Conservation (phyloP, 1,140 invertebrate genomes). For the Sycophila sp. region DNA sequence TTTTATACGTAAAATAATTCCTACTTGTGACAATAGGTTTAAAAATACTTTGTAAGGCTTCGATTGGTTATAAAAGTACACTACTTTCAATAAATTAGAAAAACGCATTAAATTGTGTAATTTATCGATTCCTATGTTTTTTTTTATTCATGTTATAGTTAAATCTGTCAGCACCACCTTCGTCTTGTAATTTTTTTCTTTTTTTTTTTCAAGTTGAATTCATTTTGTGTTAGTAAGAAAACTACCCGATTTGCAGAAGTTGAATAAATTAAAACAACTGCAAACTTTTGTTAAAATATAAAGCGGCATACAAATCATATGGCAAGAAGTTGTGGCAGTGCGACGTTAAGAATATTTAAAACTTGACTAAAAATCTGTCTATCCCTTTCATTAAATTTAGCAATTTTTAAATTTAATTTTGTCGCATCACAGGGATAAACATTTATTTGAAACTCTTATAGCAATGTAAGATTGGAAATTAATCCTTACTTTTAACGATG, state of each 20-base stretch:
- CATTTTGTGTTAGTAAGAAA: constrained; percentile 46
- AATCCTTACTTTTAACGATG: constrained; percentile 97
- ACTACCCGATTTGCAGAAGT: constrained; percentile 46
- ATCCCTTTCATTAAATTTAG: constrained; percentile 4
- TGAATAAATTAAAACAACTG: constrained; percentile 43
- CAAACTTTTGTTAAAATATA: constrained; percentile 43
- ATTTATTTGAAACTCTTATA: constrained; percentile 27
- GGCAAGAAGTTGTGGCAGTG: constrained; percentile 40
- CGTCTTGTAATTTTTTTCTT: constrained; percentile 35
- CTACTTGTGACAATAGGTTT: neutral
- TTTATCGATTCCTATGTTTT: constrained; percentile 1
- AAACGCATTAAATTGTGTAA: neutral
- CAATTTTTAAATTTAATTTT: neutral
- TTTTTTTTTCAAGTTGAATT: constrained; percentile 9
- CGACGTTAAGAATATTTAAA: constrained; percentile 28
- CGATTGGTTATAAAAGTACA: constrained; percentile 15
- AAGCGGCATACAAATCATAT: constrained; percentile 44
- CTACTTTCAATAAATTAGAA: neutral
- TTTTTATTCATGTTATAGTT: neutral
- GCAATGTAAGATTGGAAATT: constrained; percentile 62
- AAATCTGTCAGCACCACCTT: constrained; percentile 53
- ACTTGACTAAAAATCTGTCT: neutral
- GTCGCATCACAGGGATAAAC: constrained; percentile 19
- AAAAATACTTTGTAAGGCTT: neutral
- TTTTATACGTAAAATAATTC: constrained; percentile 15